Base-by-base conservation (phyloP, 2,113 vertebrate species). In the Campylomormyrus tamandua region DNA sequence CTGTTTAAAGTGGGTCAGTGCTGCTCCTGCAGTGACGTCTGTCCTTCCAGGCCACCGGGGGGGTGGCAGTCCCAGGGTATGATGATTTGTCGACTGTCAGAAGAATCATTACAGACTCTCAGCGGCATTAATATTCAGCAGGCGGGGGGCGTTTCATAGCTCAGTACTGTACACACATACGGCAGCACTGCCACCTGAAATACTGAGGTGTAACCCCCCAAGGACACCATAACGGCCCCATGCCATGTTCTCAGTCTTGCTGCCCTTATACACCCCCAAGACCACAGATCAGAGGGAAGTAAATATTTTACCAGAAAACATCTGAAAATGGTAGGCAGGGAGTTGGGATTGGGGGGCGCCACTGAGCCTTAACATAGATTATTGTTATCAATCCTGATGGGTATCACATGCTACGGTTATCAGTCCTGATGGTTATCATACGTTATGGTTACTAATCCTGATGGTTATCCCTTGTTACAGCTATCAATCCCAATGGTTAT, bases 261-360 rank as follows among this genome's bases (percentile, higher is more conserved):
- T 31, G 31, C 39, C 39, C 87, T 87, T 62, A 58, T 24, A 17
- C 83, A 50, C 49, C 74, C 31, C 56, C n/a, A 15, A 15, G 85
- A 39, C 24, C 27, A 31, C 74, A 50, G 46, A 92, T 91, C 91
- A 91, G 77, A 91, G 90, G 85, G 86, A 77, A 89, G 91, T 91
- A 90, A 90, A 84, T 66, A 90, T 91, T 91, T 92, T 86, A 89
- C 88, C 46, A 50, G 52, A 86, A 91, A 89, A 42, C 89, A 90
- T 66, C 85, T 39, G 77, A 89, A 88, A 90, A 46, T 90, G 89
- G 87, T 88, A 90, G 46, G 83, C 6, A 49, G 88, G 91, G 87
- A 91, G 87, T 48, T 89, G 66, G 91, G 91, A 58, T 62, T n/a
- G 70, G 88, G 39, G 46, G 50, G 89, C 24, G 84, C 87, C 70